Evolutionary conservation across 2,888 invertebrate species (phyloP), one percentile per base, ranked within the genome.

Genomic region (Phengaris alcon): DNA sequence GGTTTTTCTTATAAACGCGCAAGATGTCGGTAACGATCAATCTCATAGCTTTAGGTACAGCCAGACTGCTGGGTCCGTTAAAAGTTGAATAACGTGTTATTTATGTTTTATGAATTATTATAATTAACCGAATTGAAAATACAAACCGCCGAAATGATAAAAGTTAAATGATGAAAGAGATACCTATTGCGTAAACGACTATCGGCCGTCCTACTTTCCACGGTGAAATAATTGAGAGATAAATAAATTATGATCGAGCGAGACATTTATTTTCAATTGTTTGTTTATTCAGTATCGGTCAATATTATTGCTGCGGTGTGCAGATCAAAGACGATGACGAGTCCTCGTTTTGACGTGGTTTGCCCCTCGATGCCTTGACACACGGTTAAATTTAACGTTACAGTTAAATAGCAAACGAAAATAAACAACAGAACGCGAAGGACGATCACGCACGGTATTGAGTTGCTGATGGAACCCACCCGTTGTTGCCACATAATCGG

Each of bases 191-290:
- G 72, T 72, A 70, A 77, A 76, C 76, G 77, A 81, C 79, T 80
- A 79, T 79, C 80, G 78, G 78, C 80, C 78, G 78, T 59, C 80
- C 79, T 79, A 79, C 77, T 79, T 81, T 64, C 13, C 64, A 13
- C 77, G 79, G 76, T 80, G 82, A 82, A 86, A 81, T 83, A 87
- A 89, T 84, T 88, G 88, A 88, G 87, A 88, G 82, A 82, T 81
- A 85, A 85, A 86, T 87, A 84, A 85, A 86, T 80, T 35, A 35
- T 35, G 81, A 79, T 77, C 82, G 81, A 81, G 81, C 81, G 82
- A 81, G 79, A 44, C 52, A 70, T 75, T 51, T 57, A 69, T 54
- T 57, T 70, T 59, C 10, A 57, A 55, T n/a, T 68, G 54, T 89
- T 87, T 86, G 84, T 87, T 85, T 80, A 75, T 77, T 75, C 75